Evolutionary conservation across 2,888 invertebrate genomes (phyloP), one percentile per base, ranked within the genome.

Genomic region (Anthrax anthrax): DNA sequence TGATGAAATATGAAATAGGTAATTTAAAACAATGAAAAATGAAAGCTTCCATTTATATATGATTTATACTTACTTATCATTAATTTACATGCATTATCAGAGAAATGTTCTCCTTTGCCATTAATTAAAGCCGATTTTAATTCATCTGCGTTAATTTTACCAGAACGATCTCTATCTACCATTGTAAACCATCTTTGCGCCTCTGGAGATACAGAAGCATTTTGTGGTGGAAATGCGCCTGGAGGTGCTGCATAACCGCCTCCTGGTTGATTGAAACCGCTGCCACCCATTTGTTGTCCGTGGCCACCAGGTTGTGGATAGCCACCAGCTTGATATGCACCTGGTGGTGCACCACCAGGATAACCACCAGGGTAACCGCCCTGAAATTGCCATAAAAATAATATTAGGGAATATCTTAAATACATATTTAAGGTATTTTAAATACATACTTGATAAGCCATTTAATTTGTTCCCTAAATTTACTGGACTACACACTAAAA

Each of bases 141-240:
- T 68, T 92, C 91, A 12, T 61, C 51, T 10, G 84, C 77, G 44
- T 81, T 78, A 44, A 92, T 91, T 61, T 79, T 77, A 3, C 91
- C 91, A 17, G 89, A 89, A 27, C 77, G 74, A 61, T 91, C 90
- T 54, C 76, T 75, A 60, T 92, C 91, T 1, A 91, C 90, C 16
- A 86, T 76, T 23, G 68, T 65, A 62, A 92, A 91, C 89, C 90
- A 90, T 59, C 83, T 81, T 54, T 81, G 80, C 1, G 87, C 77
- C 63, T 88, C 83, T 1, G 88, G 85, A 44, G 74, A 75, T 1
- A 78, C 69, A 29, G 73, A 73, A 1, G 71, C 71, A n/a, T 70
- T 63, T 41, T 74, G 74, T 16, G 60, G 64, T 37, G 63, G 59
- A 54, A 59, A 64, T 42, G 69, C 58, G 44, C 70, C 58, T 42